phyloP scores from a whole-genome alignment of 2,113 vertebrate genomes.

The Drymodes brunneopygia region DNA sequence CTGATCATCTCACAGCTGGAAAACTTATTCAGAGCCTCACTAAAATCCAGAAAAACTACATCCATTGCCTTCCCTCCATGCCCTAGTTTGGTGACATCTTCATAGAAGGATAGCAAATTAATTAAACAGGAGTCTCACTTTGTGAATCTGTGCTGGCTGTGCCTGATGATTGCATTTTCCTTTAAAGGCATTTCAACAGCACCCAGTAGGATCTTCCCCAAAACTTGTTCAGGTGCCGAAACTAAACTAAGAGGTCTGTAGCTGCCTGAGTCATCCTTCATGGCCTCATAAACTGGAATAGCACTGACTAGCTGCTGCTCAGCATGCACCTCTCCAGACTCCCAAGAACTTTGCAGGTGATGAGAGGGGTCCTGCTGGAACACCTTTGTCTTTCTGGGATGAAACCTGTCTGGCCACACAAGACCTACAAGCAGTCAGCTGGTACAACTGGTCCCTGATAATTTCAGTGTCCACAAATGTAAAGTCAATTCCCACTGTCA shows the following conservation, averaged over 20 bases:
- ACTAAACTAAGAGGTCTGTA: background rate
- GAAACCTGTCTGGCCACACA: background rate
- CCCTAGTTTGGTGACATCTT: background rate
- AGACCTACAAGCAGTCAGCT: accelerated
- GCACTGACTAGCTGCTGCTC: background rate
- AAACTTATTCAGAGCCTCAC: background rate
- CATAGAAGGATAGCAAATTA: background rate
- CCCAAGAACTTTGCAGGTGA: background rate
- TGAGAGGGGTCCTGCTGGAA: background rate
- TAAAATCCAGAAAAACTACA: background rate
- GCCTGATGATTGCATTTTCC: background rate
- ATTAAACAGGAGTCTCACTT: background rate
- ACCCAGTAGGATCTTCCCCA: background rate
- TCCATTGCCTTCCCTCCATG: background rate
- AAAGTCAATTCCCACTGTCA: background rate
- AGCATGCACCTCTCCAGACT: background rate
- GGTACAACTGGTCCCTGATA: background rate
- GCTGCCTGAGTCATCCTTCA: background rate
- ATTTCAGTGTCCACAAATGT: background rate
- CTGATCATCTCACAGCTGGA: background rate
- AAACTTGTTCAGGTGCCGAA: background rate
- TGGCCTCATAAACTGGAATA: background rate
- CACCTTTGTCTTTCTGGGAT: background rate
- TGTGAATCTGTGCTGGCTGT: background rate
- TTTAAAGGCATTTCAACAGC: background rate